Evolutionary conservation across 2,797 vertebrate species (phyloP).

Genomic region (Xenentodon cancila): DNA sequence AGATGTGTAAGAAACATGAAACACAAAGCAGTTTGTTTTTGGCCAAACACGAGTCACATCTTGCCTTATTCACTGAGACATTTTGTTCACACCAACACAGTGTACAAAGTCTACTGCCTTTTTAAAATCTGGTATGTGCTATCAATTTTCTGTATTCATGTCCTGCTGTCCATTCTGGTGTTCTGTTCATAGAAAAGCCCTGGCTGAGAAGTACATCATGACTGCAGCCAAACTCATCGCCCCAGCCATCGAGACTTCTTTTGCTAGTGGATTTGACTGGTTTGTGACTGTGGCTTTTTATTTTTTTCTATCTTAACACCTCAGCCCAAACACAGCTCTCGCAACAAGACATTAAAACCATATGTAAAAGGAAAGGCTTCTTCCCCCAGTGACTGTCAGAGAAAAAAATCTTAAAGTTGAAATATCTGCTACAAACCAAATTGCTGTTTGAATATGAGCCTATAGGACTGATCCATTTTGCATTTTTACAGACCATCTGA

Average conservation of each 20-base stretch:
- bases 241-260: constrained; percentile 91
- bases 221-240: constrained; percentile 96
- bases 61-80: too few relatives aligned
- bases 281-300: constrained; percentile 65
- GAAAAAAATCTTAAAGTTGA: too few relatives aligned
- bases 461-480: too few relatives aligned
- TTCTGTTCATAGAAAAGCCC: constrained; percentile 83
- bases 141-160: neutral
- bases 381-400: too few relatives aligned
- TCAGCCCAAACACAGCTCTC: too few relatives aligned
- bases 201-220: constrained; percentile 97
- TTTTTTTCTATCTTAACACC: too few relatives aligned
- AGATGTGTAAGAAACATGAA: constrained; percentile 83
- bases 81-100: neutral
- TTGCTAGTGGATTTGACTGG: constrained; percentile 97
- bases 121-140: too few relatives aligned
- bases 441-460: too few relatives aligned
- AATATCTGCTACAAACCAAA: too few relatives aligned
- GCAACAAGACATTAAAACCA: too few relatives aligned
- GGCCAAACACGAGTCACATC: too few relatives aligned
- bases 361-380: too few relatives aligned
- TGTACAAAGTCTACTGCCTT: neutral
- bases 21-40: neutral
- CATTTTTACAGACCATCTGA: neutral
- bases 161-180: neutral